Evolutionary conservation across 2,113 vertebrate genomes (phyloP).

Genomic region (Butorides virescens): DNA sequence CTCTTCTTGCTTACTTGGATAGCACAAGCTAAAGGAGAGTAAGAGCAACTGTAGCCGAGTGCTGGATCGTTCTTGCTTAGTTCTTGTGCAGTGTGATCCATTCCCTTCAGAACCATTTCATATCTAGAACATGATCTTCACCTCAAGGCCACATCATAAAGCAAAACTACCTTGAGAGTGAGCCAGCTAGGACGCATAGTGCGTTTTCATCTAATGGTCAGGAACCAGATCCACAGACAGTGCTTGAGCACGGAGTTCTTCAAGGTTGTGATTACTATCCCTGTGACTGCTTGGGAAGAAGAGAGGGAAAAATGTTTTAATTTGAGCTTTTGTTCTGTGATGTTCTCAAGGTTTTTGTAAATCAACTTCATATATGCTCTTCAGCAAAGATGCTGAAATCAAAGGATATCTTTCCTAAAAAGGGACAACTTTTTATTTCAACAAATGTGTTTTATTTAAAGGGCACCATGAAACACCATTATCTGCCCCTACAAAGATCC

Average conservation of each 20-base stretch:
- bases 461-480: conserved; percentile 95
- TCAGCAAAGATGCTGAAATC: not conserved
- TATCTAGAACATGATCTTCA: not conserved
- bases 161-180: not conserved
- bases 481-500: conserved; percentile 89
- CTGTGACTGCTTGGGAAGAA: not conserved
- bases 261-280: not conserved
- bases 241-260: not conserved
- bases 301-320: not conserved
- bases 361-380: not conserved
- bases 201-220: not conserved
- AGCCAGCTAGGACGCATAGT: not conserved
- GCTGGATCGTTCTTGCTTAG: not conserved
- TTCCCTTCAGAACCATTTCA: not conserved
- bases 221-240: not conserved
- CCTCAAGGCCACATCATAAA: not conserved
- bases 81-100: not conserved
- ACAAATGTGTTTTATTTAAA: conserved; percentile 53
- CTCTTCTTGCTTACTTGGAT: not conserved
- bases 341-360: not conserved
- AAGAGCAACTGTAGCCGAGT: not conserved
- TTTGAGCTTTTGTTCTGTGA: not conserved
- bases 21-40: not conserved
- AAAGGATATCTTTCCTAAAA: not conserved
- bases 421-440: not conserved